These are phyloP conservation scores for Drosophila repletoides DNA, from an alignment of 1,140 invertebrate species.

Conservation along the genomic window DNA sequence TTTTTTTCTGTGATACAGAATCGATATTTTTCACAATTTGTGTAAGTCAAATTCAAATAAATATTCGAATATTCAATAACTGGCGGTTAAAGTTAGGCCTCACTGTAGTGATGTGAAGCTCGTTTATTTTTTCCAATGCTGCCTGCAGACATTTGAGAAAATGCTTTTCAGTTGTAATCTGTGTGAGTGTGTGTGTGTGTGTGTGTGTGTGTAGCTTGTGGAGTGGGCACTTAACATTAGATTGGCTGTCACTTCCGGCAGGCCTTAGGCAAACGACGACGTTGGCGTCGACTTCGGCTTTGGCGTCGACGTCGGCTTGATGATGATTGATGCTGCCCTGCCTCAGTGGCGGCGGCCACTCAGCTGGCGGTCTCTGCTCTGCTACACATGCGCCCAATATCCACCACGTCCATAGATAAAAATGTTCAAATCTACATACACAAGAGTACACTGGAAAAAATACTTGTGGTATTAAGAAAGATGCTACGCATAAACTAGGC, in stretches of 20 bases:
- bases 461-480: too few relatives aligned
- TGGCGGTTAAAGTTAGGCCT: too few relatives aligned
- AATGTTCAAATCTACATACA: neutral
- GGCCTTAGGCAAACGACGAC: conserved; percentile 53
- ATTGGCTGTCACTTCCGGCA: conserved; percentile 76
- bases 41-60: too few relatives aligned
- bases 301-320: conserved; percentile 26
- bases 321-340: conserved; percentile 46
- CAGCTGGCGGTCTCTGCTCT: neutral
- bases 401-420: too few relatives aligned
- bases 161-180: conserved; percentile 70
- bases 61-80: too few relatives aligned
- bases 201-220: conserved; percentile 34
- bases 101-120: conserved; percentile 14
- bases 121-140: conserved; percentile 6
- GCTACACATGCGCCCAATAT: conserved; percentile 8
- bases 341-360: neutral
- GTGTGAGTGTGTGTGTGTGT: too few relatives aligned
- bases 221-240: conserved; percentile 77
- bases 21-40: too few relatives aligned
- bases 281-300: conserved; percentile 25
- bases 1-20: too few relatives aligned
- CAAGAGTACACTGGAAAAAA: neutral
- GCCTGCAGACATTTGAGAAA: conserved; percentile 62
- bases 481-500: too few relatives aligned